phyloP scores from a whole-genome alignment of 23 tunicate species.

The Botrylloides violaceus region DNA sequence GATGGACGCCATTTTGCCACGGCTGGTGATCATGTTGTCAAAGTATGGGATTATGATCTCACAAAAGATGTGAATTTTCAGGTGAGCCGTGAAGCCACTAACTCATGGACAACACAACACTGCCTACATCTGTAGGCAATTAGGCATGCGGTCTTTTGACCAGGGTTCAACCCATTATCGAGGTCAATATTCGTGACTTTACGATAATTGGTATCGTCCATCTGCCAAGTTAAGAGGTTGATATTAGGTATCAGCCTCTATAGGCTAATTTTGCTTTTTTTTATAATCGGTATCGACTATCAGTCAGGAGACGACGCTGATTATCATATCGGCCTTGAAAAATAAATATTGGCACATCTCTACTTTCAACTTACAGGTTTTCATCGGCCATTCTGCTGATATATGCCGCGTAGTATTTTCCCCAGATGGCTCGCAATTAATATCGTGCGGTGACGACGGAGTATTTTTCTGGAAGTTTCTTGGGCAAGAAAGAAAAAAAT shows the following conservation, averaged over 20 bases:
- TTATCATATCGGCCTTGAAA: no score
- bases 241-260: no score
- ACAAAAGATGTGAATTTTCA: slow-evolving; percentile 52
- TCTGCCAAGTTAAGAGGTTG: no score
- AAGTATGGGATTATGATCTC: slow-evolving; percentile 87
- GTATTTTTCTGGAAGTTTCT: slow-evolving; percentile 73
- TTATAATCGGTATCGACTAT: no score
- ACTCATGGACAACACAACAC: no score
- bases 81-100: slow-evolving; percentile 21
- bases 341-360: no score
- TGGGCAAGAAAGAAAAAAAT: slow-evolving; percentile 7
- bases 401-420: slow-evolving; percentile 50
- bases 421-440: slow-evolving; percentile 46
- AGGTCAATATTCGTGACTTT: not conserved
- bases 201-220: not conserved
- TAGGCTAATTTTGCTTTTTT: no score
- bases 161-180: no score
- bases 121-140: no score
- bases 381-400: slow-evolving; percentile 63
- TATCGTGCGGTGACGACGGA: slow-evolving; percentile 54
- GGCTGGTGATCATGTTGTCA: slow-evolving; percentile 69
- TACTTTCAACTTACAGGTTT: slow-evolving; percentile 53
- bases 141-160: no score
- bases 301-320: no score
- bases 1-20: slow-evolving; percentile 60